These are phyloP conservation scores for Canis aureus DNA, from an alignment of 2,113 vertebrate species.

Conservation along the genomic window DNA sequence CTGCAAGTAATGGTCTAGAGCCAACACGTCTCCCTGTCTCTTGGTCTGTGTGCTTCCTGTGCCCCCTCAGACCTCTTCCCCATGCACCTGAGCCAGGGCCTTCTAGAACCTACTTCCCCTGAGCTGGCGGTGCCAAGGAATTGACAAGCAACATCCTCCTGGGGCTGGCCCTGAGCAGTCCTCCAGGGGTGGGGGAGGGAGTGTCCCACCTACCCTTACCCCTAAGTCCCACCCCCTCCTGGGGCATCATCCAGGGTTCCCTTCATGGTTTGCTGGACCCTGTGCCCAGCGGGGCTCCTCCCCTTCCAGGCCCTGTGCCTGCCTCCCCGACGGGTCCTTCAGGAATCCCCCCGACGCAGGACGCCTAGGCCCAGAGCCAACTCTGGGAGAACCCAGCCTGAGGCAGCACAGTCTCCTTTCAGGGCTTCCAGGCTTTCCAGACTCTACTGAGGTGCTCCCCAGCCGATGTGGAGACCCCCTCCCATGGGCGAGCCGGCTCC, in stretches of 20 bases:
- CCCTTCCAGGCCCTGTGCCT: rapidly evolving
- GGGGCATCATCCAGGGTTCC: rapidly evolving
- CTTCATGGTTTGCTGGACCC: rapidly evolving
- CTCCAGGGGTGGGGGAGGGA: rapidly evolving
- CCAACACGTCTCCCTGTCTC: rapidly evolving
- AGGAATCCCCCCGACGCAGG: neutral
- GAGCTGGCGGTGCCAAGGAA: neutral
- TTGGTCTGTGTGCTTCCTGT: rapidly evolving
- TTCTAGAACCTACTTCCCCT: neutral
- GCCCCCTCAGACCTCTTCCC: too few relatives aligned
- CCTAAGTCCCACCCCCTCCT: neutral
- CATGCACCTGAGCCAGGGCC: rapidly evolving
- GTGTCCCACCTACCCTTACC: too few relatives aligned
- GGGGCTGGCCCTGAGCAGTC: neutral
- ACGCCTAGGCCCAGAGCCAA: rapidly evolving
- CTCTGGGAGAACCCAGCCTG: rapidly evolving
- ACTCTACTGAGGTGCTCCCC: rapidly evolving
- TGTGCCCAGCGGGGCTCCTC: rapidly evolving
- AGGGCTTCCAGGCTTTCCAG: neutral
- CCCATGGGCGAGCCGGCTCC: rapidly evolving
- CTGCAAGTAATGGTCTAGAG: neutral
- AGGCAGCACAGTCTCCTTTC: rapidly evolving
- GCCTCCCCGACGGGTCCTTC: too few relatives aligned
- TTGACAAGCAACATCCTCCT: rapidly evolving
- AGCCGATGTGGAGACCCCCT: rapidly evolving